Percentiles rank a stretch among this genome's conserved stretches.
These are phyloP conservation scores for Cichladusa arquata DNA, from an alignment of 2,113 vertebrate genomes.

Conservation along the genomic window DNA sequence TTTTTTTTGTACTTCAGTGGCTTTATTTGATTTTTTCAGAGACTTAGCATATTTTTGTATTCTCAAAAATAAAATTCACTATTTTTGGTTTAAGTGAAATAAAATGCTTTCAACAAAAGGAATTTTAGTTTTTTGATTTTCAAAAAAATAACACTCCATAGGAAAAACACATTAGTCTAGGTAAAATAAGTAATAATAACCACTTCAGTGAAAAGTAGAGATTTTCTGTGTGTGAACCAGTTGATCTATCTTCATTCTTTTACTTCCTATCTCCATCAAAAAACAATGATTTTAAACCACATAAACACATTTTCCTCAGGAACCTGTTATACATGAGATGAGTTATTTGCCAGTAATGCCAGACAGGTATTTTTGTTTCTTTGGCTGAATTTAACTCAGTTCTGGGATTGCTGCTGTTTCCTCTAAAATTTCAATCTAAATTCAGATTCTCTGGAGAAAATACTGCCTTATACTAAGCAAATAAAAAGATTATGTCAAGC, in stretches of 20 bases:
- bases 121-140: neutral
- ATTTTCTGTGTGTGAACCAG: neutral
- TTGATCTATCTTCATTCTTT: neutral
- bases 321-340: neutral
- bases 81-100: neutral
- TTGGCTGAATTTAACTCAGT: neutral
- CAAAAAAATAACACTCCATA: rapidly evolving
- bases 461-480: neutral
- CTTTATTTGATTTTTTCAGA: neutral
- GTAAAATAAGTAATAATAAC: neutral
- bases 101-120: neutral
- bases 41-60: neutral
- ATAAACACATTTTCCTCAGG: neutral
- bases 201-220: neutral
- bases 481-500: neutral
- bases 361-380: neutral
- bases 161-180: neutral
- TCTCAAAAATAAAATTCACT: neutral
- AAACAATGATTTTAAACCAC: neutral
- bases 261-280: neutral
- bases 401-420: neutral
- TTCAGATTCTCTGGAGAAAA: neutral
- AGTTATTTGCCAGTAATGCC: neutral
- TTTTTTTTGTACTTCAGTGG: neutral
- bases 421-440: neutral